A percentile compares a stretch with the other conserved stretches of the same genome.
These are phyloP conservation scores for Crax fasciolata DNA, from an alignment of 2,797 vertebrate species.

Conservation along the genomic window DNA sequence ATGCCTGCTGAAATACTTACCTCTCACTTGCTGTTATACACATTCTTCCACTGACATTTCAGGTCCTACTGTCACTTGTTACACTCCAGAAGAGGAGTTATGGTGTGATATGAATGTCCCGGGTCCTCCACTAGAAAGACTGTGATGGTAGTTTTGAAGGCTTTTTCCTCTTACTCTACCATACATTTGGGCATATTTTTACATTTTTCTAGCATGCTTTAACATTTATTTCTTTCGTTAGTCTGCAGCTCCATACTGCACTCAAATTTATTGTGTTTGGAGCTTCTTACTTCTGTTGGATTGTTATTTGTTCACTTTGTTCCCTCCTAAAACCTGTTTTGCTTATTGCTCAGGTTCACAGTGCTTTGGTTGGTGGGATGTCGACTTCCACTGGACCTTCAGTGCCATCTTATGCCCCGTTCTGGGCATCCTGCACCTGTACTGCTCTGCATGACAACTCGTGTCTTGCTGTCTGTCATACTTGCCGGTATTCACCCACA, in stretches of 20 bases:
- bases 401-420: accelerated
- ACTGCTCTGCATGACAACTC: neutral
- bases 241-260: neutral
- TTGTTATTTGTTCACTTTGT: neutral
- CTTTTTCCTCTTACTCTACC: neutral
- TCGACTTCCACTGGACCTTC: neutral
- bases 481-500: neutral
- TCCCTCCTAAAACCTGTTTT: neutral
- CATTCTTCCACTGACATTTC: neutral
- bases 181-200: neutral
- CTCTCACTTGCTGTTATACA: neutral
- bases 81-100: neutral
- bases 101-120: neutral
- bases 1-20: accelerated
- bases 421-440: neutral
- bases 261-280: neutral
- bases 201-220: neutral
- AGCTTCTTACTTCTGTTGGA: neutral
- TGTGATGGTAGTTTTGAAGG: neutral
- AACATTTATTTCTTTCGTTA: neutral
- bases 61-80: neutral
- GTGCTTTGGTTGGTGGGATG: neutral
- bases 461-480: neutral
- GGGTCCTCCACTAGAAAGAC: accelerated
- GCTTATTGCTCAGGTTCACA: neutral